Evolutionary conservation across 2,888 invertebrate species (phyloP).

Genomic region (Dryocosmus kuriphilus): DNA sequence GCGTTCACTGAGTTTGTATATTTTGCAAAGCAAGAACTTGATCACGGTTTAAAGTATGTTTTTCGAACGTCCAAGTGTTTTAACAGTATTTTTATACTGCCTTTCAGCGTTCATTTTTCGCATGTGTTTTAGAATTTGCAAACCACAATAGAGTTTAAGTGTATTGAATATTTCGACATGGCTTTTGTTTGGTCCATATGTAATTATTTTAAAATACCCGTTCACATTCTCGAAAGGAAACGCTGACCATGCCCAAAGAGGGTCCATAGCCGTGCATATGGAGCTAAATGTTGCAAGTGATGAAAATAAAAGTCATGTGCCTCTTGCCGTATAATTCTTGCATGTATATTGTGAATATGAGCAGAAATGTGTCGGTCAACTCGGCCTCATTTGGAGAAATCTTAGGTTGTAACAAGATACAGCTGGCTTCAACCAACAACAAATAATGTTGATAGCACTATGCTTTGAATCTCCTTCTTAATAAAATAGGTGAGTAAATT

Average conservation of each 20-base stretch:
- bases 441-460: too few species aligned
- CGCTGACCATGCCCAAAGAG: constrained; percentile 41
- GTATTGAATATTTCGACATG: constrained; percentile 43
- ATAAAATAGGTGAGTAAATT: constrained; percentile 8
- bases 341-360: neutral
- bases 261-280: constrained; percentile 36
- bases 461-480: too few species aligned
- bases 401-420: too few species aligned
- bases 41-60: neutral
- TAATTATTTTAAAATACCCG: constrained; percentile 32
- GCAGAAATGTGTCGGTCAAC: too few species aligned
- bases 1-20: neutral
- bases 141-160: constrained; percentile 8
- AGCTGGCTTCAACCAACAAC: too few species aligned
- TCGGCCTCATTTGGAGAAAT: too few species aligned
- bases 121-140: constrained; percentile 9
- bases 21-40: neutral
- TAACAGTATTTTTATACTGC: too few species aligned
- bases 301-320: constrained; percentile 45
- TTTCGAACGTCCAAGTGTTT: neutral
- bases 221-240: constrained; percentile 46
- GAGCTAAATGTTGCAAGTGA: constrained; percentile 38
- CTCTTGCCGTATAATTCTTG: constrained; percentile 21
- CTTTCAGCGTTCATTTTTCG: too few species aligned
- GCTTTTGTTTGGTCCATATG: constrained; percentile 44